Evolutionary conservation across 2,797 vertebrate species (phyloP).

Genomic region (Petrocephalus sullivani): DNA sequence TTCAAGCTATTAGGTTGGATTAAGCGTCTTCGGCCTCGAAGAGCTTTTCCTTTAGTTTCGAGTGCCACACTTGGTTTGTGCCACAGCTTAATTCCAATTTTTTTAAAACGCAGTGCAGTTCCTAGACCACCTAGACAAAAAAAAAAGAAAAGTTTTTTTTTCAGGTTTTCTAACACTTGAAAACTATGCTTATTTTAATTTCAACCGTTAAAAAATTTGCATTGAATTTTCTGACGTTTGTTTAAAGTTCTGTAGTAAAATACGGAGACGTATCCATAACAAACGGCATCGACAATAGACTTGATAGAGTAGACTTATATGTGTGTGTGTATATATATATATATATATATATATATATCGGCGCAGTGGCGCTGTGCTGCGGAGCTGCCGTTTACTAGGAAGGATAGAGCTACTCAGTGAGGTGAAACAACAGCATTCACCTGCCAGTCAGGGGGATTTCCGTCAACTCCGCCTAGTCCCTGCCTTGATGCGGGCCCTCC

Average conservation of each 20-base stretch:
- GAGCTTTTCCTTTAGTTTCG: neutral
- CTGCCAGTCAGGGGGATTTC: constrained; percentile 44
- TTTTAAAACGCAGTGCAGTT: neutral
- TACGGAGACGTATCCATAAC: neutral
- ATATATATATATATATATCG: constrained; percentile 5
- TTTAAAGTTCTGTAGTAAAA: neutral
- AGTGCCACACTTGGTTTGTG: neutral
- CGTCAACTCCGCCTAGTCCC: constrained; percentile 33
- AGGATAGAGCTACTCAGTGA: constrained; percentile 35
- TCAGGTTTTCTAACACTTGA: neutral
- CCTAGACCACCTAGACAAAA: neutral
- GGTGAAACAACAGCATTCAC: constrained; percentile 38
- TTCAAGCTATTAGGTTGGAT: constrained; percentile 3
- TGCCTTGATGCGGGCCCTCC: constrained; percentile 34
- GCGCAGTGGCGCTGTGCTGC: constrained; percentile 23
- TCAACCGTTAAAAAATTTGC: neutral
- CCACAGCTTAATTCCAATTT: neutral
- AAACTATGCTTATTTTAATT: neutral
- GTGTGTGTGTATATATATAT: too few relatives aligned
- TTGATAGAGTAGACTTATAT: too few relatives aligned
- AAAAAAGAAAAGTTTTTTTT: neutral
- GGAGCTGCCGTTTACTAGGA: constrained; percentile 42
- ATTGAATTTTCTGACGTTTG: neutral
- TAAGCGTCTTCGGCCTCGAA: neutral
- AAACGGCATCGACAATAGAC: too few relatives aligned